phyloP scores from a whole-genome alignment of 2,113 vertebrate species.

The Raja brachyura region DNA sequence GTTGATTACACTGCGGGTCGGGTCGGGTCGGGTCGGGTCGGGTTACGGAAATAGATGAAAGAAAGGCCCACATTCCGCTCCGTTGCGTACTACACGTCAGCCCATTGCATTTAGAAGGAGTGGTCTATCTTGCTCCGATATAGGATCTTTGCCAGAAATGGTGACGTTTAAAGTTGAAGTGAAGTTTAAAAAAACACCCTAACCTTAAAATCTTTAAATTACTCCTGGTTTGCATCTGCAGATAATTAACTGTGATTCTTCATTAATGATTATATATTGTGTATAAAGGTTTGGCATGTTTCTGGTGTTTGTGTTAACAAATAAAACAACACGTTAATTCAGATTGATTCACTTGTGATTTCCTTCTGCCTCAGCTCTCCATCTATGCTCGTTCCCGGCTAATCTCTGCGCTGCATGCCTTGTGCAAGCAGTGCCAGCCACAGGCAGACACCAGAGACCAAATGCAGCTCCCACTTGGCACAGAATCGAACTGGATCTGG shows the following conservation, averaged over 20 bases:
- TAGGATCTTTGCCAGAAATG: too few relatives aligned
- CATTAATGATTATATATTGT: background rate
- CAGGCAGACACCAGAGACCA: background rate
- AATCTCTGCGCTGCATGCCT: background rate
- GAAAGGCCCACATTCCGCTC: too few relatives aligned
- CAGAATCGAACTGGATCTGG: background rate
- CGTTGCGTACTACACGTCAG: too few relatives aligned
- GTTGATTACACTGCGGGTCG: too few relatives aligned
- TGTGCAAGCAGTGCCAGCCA: background rate
- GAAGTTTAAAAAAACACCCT: background rate
- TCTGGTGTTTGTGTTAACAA: background rate
- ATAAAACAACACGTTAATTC: background rate
- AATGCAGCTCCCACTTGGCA: background rate
- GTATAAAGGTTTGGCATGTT: background rate
- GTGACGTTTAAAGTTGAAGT: too few relatives aligned
- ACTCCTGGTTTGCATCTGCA: background rate
- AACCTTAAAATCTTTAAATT: background rate
- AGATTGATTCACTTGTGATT: background rate
- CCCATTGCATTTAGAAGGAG: too few relatives aligned
- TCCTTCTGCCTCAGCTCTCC: background rate
- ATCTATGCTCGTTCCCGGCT: background rate
- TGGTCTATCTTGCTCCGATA: too few relatives aligned
- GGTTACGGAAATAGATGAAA: too few relatives aligned
- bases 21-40: too few relatives aligned
- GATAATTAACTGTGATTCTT: background rate